Base-by-base conservation (phyloP, 2,113 vertebrate species). In the Empidonax alnorum region DNA sequence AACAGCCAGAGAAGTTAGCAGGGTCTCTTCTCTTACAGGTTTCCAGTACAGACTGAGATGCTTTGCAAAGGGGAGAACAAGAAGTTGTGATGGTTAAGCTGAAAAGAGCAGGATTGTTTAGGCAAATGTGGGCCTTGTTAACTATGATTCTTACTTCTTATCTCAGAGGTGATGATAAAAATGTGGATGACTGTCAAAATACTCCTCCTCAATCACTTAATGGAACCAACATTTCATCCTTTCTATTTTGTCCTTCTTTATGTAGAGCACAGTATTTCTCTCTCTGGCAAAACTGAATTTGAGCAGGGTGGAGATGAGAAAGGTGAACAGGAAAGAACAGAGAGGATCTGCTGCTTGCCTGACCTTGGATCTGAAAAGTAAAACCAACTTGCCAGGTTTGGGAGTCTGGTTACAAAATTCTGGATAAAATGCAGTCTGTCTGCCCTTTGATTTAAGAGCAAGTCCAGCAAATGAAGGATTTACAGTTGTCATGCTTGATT, bases 1-100 rank as follows among this genome's bases (percentile, higher is more conserved):
- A 94, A 84, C 47, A 94, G 65, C 31, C 61, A 52, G 76, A 42
- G 75, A 94, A 94, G 69, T 88, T 75, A 93, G 61, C 61, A 89
- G 42, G 23, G 49, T 84, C 80, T 90, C 69, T 95, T 39, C 65
- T 82, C 63, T 75, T 61, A 31, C 24, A 62, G 17, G 67, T 89
- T 93, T 85, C 33, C 30, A 11, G 61, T 58, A 78, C 28, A 86
- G 80, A 59, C 47, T 15, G 56, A 63, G 52, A 37, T 25, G 14
- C 33, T 89, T 87, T 2, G 4, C 22, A 63, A 67, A 59, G 31
- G 18, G 4, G 22, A 62, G 13, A 80, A 37, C 8, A 71, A 82
- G 49, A 62, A 93, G 13, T 14, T 18, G 12, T 56, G 46, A 25
- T 28, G 59, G 17, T 52, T 74, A 73, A 58, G 19, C 14, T 67